Evolutionary conservation across 2,888 invertebrate species (phyloP), one percentile per base, ranked within the genome.

Genomic region (Ptilodon capucinus): DNA sequence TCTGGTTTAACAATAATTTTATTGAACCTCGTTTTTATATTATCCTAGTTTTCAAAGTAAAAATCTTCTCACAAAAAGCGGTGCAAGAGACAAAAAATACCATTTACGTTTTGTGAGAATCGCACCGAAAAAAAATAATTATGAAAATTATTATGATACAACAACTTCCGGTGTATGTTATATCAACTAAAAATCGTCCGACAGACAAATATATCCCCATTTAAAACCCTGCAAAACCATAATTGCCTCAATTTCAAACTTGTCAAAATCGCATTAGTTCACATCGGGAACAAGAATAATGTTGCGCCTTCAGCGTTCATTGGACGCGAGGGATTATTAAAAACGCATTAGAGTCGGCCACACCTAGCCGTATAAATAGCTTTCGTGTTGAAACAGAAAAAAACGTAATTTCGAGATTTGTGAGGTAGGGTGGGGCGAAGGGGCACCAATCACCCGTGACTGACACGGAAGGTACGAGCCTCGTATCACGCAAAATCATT

Each of bases 251-350:
- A 90, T 91, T 89, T 82, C 77, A 77, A 86, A 89, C 90, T 89
- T 90, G 90, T 90, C 89, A 91, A 90, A 91, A 89, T 84, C 85
- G 81, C 87, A 91, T 91, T 90, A 90, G 86, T 80, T 78, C 74
- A 75, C 79, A 79, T 81, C 75, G 76, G 75, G 67, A 62, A 57
- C 64, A 69, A 75, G 75, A 80, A 76, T 79, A 80, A 84, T 84
- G 82, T 74, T 70, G 68, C 71, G 86, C 84, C 86, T 82, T 81
- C 74, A 82, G 84, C 84, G 79, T 74, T 78, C 81, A 86, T 85
- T 86, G 87, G 87, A 76, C 72, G 77, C 71, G 69, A 72, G 77
- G 84, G 83, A 89, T 91, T 89, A 91, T 91, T 91, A 90, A 90
- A 91, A 89, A 86, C 76, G 68, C 90, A 89, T 91, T 91, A 90